A percentile compares a stretch with the other conserved stretches of the same genome.
These are phyloP conservation scores for Formica selysi DNA, from an alignment of 1,140 invertebrate species.

Conservation along the genomic window DNA sequence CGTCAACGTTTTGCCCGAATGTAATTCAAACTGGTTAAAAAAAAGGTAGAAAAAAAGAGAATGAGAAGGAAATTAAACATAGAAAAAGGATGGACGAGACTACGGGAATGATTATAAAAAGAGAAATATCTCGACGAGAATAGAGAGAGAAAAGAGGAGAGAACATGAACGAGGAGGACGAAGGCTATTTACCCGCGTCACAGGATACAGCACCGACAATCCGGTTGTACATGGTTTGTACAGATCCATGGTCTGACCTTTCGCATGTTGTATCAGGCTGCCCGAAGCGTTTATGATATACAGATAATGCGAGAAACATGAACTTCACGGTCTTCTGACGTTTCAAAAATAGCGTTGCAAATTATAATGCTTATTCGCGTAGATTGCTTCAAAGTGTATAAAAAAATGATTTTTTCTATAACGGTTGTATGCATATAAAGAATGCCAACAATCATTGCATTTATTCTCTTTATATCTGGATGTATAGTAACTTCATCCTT, in stretches of 20 bases:
- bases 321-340: conserved; percentile 32
- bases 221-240: conserved; percentile 12
- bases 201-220: conserved; percentile 33
- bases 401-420: conserved; percentile 28
- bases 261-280: conserved; percentile 20
- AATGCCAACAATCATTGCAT: conserved; percentile 1
- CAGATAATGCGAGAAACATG: conserved; percentile 43
- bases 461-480: background rate
- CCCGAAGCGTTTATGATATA: conserved; percentile 48
- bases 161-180: conserved; percentile 10
- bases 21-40: conserved; percentile 28
- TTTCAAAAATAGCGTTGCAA: conserved; percentile 29
- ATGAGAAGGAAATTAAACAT: conserved; percentile 24
- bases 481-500: background rate
- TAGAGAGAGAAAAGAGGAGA: background rate
- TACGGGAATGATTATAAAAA: conserved; percentile 18
- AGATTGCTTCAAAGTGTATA: conserved; percentile 15
- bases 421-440: background rate
- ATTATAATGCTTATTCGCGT: conserved; percentile 27
- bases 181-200: conserved; percentile 46
- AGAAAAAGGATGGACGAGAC: background rate
- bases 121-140: conserved; percentile 26
- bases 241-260: conserved; percentile 21
- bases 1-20: conserved; percentile 30
- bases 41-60: background rate